A percentile compares a stretch with the other conserved stretches of the same genome.
Conservation (phyloP, 1,140 invertebrate genomes). For the Liolophura sinensis region DNA sequence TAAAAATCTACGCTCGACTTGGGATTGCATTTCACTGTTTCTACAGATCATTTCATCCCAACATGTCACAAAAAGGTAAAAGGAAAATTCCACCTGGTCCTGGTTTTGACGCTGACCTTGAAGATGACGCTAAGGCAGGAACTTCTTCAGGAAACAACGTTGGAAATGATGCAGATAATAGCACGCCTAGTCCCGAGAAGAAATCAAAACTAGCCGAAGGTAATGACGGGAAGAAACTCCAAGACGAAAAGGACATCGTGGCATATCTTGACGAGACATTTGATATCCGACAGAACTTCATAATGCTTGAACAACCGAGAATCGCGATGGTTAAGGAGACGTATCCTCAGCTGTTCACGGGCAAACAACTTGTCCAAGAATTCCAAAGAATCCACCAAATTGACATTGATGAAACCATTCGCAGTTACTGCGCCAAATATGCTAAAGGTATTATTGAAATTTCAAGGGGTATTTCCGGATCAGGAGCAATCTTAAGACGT, state of each 20-base stretch:
- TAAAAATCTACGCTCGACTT: too few relatives aligned
- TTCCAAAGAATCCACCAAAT: constrained; percentile 48
- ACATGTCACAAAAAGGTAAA: too few relatives aligned
- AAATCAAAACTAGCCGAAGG: too few relatives aligned
- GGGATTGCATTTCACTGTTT: too few relatives aligned
- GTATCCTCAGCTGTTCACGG: constrained; percentile 45
- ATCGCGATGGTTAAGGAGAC: constrained; percentile 41
- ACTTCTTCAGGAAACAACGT: too few relatives aligned
- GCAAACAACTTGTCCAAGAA: constrained; percentile 45
- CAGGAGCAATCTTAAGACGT: constrained; percentile 37
- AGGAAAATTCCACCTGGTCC: too few relatives aligned
- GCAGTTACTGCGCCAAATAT: constrained; percentile 50
- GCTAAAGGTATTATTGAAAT: constrained; percentile 41
- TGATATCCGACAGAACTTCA: constrained; percentile 45
- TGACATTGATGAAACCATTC: constrained; percentile 50
- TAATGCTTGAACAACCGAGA: constrained; percentile 46
- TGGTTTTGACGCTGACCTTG: too few relatives aligned
- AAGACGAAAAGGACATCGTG: constrained; percentile 31
- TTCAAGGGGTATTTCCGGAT: constrained; percentile 34
- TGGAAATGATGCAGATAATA: too few relatives aligned
- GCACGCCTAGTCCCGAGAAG: too few relatives aligned
- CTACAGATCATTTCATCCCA: too few relatives aligned
- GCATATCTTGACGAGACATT: constrained; percentile 49
- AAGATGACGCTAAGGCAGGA: too few relatives aligned
- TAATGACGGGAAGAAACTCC: too few relatives aligned